phyloP scores from a whole-genome alignment of 1,140 invertebrate species.

The Apocrypta bakeri region DNA sequence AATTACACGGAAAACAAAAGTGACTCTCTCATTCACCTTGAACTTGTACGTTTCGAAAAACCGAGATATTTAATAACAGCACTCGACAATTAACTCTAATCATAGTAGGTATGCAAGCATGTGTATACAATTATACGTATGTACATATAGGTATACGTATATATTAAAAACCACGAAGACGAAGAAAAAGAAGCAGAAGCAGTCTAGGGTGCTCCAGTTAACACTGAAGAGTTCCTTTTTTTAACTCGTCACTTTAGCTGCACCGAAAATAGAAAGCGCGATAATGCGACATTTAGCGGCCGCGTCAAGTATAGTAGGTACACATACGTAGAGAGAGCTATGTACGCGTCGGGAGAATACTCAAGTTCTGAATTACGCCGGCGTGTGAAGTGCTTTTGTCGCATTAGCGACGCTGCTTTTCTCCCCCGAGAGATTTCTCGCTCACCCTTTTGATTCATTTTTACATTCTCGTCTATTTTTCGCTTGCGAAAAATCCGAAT shows the following conservation, averaged over 20 bases:
- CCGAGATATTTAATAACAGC: not conserved
- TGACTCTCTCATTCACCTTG: no score
- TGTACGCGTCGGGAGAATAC: not conserved
- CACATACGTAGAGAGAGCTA: no score
- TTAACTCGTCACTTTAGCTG: not conserved
- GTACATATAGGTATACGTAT: no score
- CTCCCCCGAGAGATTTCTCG: not conserved
- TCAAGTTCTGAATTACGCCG: conserved; percentile 26
- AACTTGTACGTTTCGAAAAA: not conserved
- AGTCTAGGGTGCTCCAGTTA: not conserved
- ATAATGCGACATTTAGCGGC: conserved; percentile 11
- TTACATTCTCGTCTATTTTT: not conserved
- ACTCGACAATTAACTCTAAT: not conserved
- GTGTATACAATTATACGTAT: no score
- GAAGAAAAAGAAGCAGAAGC: not conserved
- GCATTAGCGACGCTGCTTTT: not conserved
- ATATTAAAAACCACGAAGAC: not conserved
- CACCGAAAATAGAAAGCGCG: not conserved
- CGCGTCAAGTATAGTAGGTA: not conserved
- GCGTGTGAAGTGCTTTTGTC: not conserved
- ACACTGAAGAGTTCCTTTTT: not conserved
- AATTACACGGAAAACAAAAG: not conserved
- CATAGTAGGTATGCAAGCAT: no score
- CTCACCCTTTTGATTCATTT: not conserved
- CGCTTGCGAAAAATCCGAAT: not conserved